phyloP scores from a whole-genome alignment of 2,888 invertebrate species.

The Cerastis rubricosa region DNA sequence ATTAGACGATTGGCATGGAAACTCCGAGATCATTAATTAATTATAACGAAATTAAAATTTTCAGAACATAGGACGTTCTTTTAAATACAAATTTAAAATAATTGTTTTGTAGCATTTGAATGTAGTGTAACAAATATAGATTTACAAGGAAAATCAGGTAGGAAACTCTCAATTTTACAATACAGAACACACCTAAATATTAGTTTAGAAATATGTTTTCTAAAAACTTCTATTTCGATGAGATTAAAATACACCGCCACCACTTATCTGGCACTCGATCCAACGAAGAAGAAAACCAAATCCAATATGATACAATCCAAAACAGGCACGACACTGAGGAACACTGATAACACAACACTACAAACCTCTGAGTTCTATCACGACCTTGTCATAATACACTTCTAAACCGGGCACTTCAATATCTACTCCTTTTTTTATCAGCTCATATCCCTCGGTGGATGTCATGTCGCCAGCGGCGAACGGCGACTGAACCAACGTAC shows the following conservation, averaged over 20 bases:
- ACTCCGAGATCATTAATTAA: neutral
- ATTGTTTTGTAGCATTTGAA: neutral
- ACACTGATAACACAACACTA: constrained; percentile 68
- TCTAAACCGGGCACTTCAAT: constrained; percentile 90
- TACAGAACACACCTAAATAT: neutral
- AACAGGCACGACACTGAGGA: constrained; percentile 55
- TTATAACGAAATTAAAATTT: neutral
- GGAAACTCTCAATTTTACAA: constrained; percentile 14
- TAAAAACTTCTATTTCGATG: neutral
- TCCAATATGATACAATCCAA: constrained; percentile 47
- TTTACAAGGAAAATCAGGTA: constrained; percentile 47
- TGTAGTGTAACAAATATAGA: constrained; percentile 8
- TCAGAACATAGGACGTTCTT: neutral
- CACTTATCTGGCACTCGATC: constrained; percentile 51
- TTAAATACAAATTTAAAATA: neutral
- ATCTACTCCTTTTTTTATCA: constrained; percentile 88
- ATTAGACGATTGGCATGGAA: constrained; percentile 9
- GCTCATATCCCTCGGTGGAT: constrained; percentile 88
- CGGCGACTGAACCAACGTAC: constrained; percentile 76
- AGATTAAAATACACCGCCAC: constrained; percentile 18
- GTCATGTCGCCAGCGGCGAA: constrained; percentile 85
- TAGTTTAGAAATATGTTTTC: neutral
- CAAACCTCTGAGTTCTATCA: constrained; percentile 91
- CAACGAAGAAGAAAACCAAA: constrained; percentile 30
- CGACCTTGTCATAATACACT: constrained; percentile 91